A percentile compares a stretch with the other conserved stretches of the same genome.
phyloP scores from a whole-genome alignment of 2,797 vertebrate species.

The Onychomys torridus region DNA sequence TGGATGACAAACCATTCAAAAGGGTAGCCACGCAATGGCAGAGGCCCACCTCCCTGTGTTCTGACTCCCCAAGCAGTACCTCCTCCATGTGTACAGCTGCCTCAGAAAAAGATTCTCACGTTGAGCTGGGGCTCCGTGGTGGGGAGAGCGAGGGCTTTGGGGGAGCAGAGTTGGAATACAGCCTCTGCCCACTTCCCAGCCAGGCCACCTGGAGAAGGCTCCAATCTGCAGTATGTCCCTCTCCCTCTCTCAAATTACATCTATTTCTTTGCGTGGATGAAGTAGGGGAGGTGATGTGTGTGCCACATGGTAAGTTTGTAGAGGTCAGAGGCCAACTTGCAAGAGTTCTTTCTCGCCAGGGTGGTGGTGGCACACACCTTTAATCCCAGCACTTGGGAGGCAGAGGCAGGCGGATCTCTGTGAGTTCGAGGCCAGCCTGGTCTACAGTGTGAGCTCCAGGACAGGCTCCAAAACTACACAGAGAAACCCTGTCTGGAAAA shows the following conservation, averaged over 20 bases:
- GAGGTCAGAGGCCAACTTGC: background rate
- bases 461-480: no score
- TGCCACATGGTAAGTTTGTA: no score
- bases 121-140: background rate
- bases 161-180: slow-evolving; percentile 16
- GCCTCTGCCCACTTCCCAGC: background rate
- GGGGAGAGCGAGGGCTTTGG: background rate
- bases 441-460: no score
- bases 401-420: no score
- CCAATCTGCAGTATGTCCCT: background rate
- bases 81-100: background rate
- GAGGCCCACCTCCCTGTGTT: background rate
- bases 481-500: no score
- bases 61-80: background rate
- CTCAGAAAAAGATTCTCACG: background rate
- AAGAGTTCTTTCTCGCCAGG: background rate
- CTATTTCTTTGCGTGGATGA: background rate
- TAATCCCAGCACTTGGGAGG: no score
- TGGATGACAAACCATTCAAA: slow-evolving; percentile 26
- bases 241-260: no score
- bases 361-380: no score
- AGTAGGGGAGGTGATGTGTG: background rate
- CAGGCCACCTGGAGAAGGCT: no score
- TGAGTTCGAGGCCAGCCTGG: no score
- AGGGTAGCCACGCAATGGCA: background rate